A percentile compares a stretch with the other conserved stretches of the same genome.
Evolutionary conservation across 2,113 vertebrate species (phyloP).

Genomic region (Nanorana parkeri): DNA sequence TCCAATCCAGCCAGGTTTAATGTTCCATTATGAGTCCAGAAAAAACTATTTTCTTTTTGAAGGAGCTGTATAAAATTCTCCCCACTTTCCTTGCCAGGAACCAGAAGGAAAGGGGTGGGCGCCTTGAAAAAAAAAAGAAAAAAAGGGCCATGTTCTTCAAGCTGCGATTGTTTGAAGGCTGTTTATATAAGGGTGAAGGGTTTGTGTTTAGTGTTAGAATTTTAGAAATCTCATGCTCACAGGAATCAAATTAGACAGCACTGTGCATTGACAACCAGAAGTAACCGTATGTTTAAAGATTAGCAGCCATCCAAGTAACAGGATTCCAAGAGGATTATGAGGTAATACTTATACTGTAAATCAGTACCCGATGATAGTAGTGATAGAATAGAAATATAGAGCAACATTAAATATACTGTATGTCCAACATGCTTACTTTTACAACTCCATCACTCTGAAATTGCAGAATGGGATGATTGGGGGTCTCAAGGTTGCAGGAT

Average conservation of each 20-base stretch:
- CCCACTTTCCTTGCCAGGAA: constrained; percentile 49
- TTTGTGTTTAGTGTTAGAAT: constrained; percentile 43
- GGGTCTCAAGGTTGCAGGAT: too few species aligned
- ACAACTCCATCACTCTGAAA: too few species aligned
- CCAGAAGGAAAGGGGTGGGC: constrained; percentile 21
- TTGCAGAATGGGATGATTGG: too few species aligned
- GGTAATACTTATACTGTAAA: not conserved
- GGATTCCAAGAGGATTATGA: not conserved
- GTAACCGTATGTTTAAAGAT: not conserved
- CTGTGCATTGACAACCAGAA: not conserved
- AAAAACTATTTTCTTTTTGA: constrained; percentile 52
- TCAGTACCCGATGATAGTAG: too few species aligned
- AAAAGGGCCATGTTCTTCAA: constrained; percentile 24
- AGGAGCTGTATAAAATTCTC: constrained; percentile 44
- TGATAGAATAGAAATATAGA: too few species aligned
- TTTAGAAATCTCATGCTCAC: constrained; percentile 22
- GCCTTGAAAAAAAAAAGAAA: too few species aligned
- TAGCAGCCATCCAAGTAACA: not conserved
- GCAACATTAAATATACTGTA: too few species aligned
- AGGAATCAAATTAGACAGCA: constrained; percentile 16
- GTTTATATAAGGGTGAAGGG: constrained; percentile 41
- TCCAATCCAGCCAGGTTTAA: constrained; percentile 37
- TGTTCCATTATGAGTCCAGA: constrained; percentile 54
- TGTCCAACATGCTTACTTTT: too few species aligned
- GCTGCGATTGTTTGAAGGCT: constrained; percentile 36